phyloP scores from a whole-genome alignment of 2,888 invertebrate genomes.

The Scaptomyza polygonia region DNA sequence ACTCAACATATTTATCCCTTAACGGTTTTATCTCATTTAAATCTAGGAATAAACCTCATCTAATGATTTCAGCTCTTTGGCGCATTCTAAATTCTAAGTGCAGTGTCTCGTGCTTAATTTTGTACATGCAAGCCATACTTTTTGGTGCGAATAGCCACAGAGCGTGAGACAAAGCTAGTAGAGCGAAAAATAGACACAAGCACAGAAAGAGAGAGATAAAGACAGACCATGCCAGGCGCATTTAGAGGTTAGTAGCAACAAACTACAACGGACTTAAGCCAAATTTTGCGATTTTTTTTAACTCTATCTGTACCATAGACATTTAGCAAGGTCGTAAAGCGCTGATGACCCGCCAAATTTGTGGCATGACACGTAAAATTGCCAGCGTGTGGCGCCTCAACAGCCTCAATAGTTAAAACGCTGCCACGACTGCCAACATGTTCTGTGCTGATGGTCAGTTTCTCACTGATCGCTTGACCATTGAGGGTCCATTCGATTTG shows the following conservation, averaged over 20 bases:
- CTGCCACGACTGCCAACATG: conserved; percentile 86
- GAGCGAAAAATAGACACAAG: conserved; percentile 13
- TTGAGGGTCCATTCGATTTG: conserved; percentile 91
- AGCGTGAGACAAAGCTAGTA: conserved; percentile 15
- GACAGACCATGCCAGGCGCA: conserved; percentile 56
- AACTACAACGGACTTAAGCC: conserved; percentile 46
- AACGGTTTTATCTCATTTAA: background rate
- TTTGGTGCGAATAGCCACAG: conserved; percentile 38
- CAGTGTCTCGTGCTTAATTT: conserved; percentile 36
- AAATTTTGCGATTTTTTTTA: background rate
- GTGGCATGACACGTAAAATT: conserved; percentile 90
- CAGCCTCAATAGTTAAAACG: conserved; percentile 87
- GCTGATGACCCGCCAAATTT: conserved; percentile 89
- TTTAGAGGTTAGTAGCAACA: conserved; percentile 61
- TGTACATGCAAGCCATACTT: conserved; percentile 53
- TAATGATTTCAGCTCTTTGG: background rate
- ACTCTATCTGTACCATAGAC: conserved; percentile 88
- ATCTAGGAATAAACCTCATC: too few species aligned
- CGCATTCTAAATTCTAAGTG: background rate
- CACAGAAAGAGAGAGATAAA: background rate
- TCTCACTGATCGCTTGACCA: conserved; percentile 85
- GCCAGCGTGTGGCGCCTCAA: conserved; percentile 89
- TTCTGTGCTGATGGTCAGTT: conserved; percentile 86
- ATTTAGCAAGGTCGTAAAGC: conserved; percentile 88
- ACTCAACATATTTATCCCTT: background rate